Conservation (phyloP, 2,797 vertebrate species). For the Melanotaenia parkinsoni region DNA sequence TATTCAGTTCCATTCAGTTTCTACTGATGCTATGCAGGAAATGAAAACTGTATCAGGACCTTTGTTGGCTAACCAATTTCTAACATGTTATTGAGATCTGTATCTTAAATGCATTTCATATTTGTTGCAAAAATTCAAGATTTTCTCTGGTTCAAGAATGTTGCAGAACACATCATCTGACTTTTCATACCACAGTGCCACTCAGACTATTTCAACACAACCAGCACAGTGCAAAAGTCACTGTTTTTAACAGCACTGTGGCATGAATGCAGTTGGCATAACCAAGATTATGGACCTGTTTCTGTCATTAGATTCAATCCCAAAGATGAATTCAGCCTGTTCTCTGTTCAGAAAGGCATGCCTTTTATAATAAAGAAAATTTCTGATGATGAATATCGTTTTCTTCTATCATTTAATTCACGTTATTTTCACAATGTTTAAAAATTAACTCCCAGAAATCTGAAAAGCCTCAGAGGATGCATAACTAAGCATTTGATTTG, state of each 20-base stretch:
- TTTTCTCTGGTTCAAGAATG: conserved; percentile 35
- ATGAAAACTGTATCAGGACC: conserved; percentile 3
- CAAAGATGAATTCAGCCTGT: conserved; percentile 53
- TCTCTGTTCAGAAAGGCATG: conserved; percentile 40
- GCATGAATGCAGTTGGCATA: conserved; percentile 6
- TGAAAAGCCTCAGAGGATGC: background rate
- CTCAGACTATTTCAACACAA: background rate
- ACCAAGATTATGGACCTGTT: background rate
- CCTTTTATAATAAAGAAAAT: conserved; percentile 69
- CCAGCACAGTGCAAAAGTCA: background rate
- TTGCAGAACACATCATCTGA: conserved; percentile 57
- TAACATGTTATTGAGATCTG: conserved; percentile 21
- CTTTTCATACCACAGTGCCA: conserved; percentile 28
- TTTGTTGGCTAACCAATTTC: background rate
- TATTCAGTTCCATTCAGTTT: background rate
- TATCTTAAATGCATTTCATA: conserved; percentile 27
- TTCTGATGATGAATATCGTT: conserved; percentile 7
- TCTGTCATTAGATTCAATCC: conserved; percentile 40
- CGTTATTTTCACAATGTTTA: background rate
- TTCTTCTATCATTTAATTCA: too few relatives aligned
- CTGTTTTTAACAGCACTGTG: conserved; percentile 23
- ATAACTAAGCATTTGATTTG: background rate
- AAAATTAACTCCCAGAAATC: background rate
- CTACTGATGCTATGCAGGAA: conserved; percentile 19
- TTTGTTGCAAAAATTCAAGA: background rate